Evolutionary conservation across 2,888 invertebrate genomes (phyloP), one percentile per base, ranked within the genome.

Genomic region (Ctenicera cuprea): DNA sequence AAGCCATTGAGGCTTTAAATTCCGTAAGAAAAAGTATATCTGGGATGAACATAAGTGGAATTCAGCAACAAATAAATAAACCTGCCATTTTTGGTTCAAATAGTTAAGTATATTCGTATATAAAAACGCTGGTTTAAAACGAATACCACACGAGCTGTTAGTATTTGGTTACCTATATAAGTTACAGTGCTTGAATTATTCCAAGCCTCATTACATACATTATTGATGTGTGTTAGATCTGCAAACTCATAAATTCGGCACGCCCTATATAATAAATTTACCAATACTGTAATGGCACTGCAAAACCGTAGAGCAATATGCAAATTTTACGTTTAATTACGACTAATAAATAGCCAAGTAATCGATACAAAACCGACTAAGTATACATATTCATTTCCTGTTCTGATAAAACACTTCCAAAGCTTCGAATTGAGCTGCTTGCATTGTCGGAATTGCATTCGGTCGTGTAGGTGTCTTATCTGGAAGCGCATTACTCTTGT

Each of bases 311-410:
- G 20, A 62, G 61, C 72, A 72, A 66, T 72, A 72, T 72, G 72
- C 72, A 72, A 72, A 72, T 72, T 61, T 57, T 57, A 61, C 72
- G 66, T 72, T 72, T 72, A 72, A 72, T 72, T 72, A 72, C 61
- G 41, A n/a, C 59, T 62, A 72, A 67, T 72, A 62, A 72, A 66
- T 72, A 61, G 61, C 52, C 62, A 61, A 72, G 43, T 66, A 72
- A 69, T 72, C 57, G 61, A 72, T 72, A 66, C 62, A 41, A 52
- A 65, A 20, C 68, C 59, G 45, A 14, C 61, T 61, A 43, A 59
- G 69, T 45, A 48, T 62, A 61, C 48, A 48, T 69, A 61, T 69
- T 69, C 59, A 69, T 69, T 50, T 54, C 57, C 33, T 20, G 50
- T 45, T 45, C 37, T 37, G 43, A 43, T 52, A 65, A 48, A 65